phyloP scores from a whole-genome alignment of 2,888 invertebrate genomes.

The Julus scanicus region DNA sequence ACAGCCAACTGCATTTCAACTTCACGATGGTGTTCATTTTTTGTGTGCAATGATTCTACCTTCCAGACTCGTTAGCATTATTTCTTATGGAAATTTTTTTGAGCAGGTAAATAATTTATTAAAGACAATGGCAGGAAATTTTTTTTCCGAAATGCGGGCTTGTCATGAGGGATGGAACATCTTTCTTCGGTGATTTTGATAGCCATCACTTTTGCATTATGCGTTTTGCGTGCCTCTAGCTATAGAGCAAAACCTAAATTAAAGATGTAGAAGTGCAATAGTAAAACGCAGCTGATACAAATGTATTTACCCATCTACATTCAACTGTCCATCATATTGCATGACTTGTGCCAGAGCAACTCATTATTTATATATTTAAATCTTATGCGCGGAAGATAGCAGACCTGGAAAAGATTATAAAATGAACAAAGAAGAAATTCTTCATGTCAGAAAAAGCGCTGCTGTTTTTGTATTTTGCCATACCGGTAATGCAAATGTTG shows the following conservation, averaged over 20 bases:
- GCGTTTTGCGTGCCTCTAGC: conserved; percentile 20
- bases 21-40: neutral
- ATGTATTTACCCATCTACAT: conserved; percentile 9
- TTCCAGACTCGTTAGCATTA: neutral
- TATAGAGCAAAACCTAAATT: conserved; percentile 10
- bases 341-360: neutral
- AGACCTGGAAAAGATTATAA: neutral
- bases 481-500: neutral
- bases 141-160: neutral
- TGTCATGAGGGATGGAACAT: neutral
- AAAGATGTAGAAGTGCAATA: neutral
- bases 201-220: conserved; percentile 27
- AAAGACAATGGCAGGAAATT: neutral
- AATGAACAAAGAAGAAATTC: conserved; percentile 20
- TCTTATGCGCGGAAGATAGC: neutral
- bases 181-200: conserved; percentile 22
- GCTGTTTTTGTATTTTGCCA: neutral
- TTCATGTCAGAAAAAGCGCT: neutral
- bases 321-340: conserved; percentile 33
- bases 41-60: neutral
- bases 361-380: conserved; percentile 19
- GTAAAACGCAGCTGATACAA: conserved; percentile 10
- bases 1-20: neutral
- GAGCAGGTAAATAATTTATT: conserved; percentile 28
- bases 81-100: neutral